Percentiles rank a stretch among this genome's conserved stretches.
Evolutionary conservation across 2,113 vertebrate genomes (phyloP).

Genomic region (Damaliscus lunatus): DNA sequence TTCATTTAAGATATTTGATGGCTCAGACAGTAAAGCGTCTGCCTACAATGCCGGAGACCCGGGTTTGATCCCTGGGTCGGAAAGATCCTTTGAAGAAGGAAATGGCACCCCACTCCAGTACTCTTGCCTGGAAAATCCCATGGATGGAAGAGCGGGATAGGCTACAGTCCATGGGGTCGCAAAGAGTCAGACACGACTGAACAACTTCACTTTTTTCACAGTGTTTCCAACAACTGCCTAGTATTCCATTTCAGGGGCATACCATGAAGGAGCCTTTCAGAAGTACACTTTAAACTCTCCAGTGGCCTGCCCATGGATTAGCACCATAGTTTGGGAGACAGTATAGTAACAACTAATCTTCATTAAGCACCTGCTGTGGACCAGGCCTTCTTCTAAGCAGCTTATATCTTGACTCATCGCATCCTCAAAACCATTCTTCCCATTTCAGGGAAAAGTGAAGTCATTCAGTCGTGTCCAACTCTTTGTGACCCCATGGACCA

Average conservation of each 20-base stretch:
- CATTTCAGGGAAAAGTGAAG: background rate
- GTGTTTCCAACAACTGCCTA: background rate
- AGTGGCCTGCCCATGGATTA: background rate
- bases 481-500: background rate
- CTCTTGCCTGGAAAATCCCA: background rate
- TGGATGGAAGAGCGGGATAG: background rate
- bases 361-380: background rate
- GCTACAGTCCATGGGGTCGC: background rate
- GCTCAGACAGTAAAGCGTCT: background rate
- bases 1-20: background rate
- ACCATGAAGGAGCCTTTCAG: background rate
- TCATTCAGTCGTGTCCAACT: background rate
- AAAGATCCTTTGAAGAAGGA: background rate
- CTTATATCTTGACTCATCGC: background rate
- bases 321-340: background rate
- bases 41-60: background rate
- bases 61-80: background rate
- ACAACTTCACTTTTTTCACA: background rate
- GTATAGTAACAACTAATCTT: background rate
- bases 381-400: background rate
- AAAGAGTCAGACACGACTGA: background rate
- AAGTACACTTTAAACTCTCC: background rate
- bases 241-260: background rate
- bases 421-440: background rate
- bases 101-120: background rate